These are phyloP conservation scores for Laspeyria flexula DNA, from an alignment of 2,888 invertebrate species.

Conservation along the genomic window DNA sequence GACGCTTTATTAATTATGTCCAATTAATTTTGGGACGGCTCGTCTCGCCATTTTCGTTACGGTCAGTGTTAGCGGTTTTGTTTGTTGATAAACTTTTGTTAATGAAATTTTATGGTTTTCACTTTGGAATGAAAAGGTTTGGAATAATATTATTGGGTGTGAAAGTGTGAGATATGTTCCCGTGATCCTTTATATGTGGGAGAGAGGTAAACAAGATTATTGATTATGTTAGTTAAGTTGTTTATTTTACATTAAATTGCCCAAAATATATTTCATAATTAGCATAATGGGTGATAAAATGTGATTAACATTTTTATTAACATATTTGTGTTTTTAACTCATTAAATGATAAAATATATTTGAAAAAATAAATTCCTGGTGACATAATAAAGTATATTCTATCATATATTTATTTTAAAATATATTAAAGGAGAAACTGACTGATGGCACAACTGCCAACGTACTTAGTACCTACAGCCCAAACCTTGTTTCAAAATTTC, in stretches of 20 bases:
- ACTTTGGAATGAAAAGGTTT: neutral
- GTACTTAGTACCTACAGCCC: too few relatives aligned
- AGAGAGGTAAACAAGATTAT: neutral
- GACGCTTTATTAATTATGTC: conserved; percentile 85
- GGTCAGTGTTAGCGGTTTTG: conserved; percentile 53
- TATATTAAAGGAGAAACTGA: too few relatives aligned
- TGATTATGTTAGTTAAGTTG: neutral
- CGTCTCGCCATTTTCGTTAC: conserved; percentile 69
- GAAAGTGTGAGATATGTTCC: conserved; percentile 9
- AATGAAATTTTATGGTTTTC: conserved; percentile 24
- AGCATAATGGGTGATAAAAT: too few relatives aligned
- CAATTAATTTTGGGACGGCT: conserved; percentile 80
- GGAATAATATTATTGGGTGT: neutral
- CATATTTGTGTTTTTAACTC: too few relatives aligned
- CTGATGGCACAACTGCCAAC: too few relatives aligned
- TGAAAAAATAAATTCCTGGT: too few relatives aligned
- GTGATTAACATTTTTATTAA: too few relatives aligned
- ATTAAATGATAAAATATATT: too few relatives aligned
- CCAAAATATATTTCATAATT: neutral
- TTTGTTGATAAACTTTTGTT: conserved; percentile 41
- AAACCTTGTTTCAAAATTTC: too few relatives aligned
- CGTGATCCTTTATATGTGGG: neutral
- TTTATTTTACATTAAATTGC: neutral
- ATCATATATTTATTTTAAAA: too few relatives aligned
- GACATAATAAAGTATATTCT: too few relatives aligned